Evolutionary conservation across 1,140 invertebrate genomes (phyloP), one percentile per base, ranked within the genome.

Genomic region (Heliconius hermathena): DNA sequence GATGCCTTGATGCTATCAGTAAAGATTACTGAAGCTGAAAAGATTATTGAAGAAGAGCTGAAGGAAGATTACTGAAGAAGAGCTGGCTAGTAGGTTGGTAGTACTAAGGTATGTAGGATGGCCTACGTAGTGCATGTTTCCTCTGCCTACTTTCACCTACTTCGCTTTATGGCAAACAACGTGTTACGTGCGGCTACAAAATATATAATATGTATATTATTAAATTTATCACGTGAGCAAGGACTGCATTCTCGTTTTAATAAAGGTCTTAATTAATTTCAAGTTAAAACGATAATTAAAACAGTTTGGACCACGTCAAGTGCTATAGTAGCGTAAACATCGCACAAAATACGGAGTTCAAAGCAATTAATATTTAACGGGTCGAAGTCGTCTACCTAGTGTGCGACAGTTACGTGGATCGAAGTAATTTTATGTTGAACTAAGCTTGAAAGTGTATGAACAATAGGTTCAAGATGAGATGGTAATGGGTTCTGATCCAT

Each of bases 281-380:
- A 66, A 57, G n/a, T 57, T 22, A 57, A 22, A 26, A 66, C 60
- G 22, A 26, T 66, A 66, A 66, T 26, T 22, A 66, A 66, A 66
- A 66, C 20, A 66, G 60, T 66, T 66, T 66, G 60, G 60, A 66
- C 60, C 60, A 29, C 60, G 22, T 66, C 60, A 66, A 26, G 60
- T 66, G 60, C 60, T 16, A 29, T 26, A 6, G 60, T 26, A 66
- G 60, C 22, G 60, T 66, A 66, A 29, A 66, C 26, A 66, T 60
- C 8, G 20, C 8, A 66, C 60, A 66, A 66, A 66, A 26, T 66
- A 13, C 9, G 4, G 60, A 66, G 60, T 66, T 29, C 22, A 8
- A 26, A 66, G 60, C 60, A 66, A 29, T 29, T 66, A 29, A 66
- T 66, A 66, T 66, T 66, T 66, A 11, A 66, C 26, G 11, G 8